Conservation (phyloP, 1,140 invertebrate genomes). For the Pseudomyrmex concolor region DNA sequence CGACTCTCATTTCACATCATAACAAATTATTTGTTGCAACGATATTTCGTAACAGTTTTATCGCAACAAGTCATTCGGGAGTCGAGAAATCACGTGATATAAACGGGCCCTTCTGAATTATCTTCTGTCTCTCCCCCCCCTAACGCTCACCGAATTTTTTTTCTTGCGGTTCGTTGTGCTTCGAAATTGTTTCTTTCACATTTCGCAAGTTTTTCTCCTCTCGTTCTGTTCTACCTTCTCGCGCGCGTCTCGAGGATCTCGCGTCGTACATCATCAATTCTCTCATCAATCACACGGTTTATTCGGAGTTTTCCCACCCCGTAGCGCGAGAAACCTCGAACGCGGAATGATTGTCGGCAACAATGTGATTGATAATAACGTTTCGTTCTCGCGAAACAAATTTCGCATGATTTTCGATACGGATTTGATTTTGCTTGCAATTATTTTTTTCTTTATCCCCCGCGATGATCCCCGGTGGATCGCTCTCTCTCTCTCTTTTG, state of each 20-base stretch:
- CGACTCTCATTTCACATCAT: not conserved
- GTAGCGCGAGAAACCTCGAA: conserved; percentile 7
- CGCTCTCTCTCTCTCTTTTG: not conserved
- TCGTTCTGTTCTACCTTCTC: conserved; percentile 1
- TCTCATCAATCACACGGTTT: not conserved
- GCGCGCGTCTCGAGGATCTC: conserved; percentile 26
- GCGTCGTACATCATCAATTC: conserved; percentile 32
- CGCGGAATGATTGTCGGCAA: conserved; percentile 62
- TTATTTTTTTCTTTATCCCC: not conserved
- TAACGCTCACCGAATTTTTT: conserved; percentile 8
- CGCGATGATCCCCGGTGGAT: conserved; percentile 3
- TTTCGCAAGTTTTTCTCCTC: not conserved
- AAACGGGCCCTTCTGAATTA: conserved; percentile 19
- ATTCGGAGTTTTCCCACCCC: not conserved
- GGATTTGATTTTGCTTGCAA: conserved; percentile 29
- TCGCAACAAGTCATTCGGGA: not conserved
- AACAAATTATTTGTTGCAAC: not conserved
- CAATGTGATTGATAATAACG: conserved; percentile 28
- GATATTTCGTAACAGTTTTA: not conserved
- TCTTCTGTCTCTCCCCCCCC: not conserved
- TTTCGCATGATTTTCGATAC: conserved; percentile 8
- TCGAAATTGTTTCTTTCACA: conserved; percentile 39
- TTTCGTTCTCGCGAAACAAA: conserved; percentile 18
- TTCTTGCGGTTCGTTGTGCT: conserved; percentile 49
- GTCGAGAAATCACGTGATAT: conserved; percentile 3